Evolutionary conservation across 2,797 vertebrate genomes (phyloP), one percentile per base, ranked within the genome.

Genomic region (Glossophaga mutica): DNA sequence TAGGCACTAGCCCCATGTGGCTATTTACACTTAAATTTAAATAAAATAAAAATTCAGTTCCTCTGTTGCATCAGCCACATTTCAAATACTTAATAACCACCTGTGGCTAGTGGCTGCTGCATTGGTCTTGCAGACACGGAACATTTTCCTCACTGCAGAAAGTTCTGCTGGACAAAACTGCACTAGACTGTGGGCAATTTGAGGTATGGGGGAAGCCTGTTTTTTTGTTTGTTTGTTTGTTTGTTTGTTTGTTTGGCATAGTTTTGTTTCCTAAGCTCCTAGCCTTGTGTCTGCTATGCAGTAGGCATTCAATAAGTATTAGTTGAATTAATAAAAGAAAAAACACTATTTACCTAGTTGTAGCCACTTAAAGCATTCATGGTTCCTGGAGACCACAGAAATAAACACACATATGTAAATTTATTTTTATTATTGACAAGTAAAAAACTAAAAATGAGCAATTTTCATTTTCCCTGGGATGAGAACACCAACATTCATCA

Each of bases 381-480:
- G 18, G 18, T 62, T 94, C 65, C 52, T 74, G 82, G 18, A 71
- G 32, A 82, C 26, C 10, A 90, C 11, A 92, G 9, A 74, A 78
- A 79, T 59, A 85, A 87, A 70, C 2, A 57, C 10, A 52, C 0
- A 74, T 1, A 55, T 9, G 10, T 21, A 44, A 55, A 65, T 68
- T 39, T 90, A 34, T 67, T 93, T 88, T 92, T 84, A 74, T 78
- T 88, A 77, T 21, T 18, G 26, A 86, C 26, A 78, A 86, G 15
- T 18, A 52, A 74, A 92, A 87, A 44, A 62, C 44, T 74, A 57
- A 94, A 96, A 83, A 34, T 42, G 32, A 94, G 52, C 19, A 79
- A 83, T 94, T 94, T 94, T 90, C 55, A 94, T 90, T 96, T 92
- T 67, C n/a, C 19, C 32, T 55, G 57, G 48, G 87, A 91, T 90